phyloP scores from a whole-genome alignment of 2,113 vertebrate genomes.

The Serilophus lunatus region DNA sequence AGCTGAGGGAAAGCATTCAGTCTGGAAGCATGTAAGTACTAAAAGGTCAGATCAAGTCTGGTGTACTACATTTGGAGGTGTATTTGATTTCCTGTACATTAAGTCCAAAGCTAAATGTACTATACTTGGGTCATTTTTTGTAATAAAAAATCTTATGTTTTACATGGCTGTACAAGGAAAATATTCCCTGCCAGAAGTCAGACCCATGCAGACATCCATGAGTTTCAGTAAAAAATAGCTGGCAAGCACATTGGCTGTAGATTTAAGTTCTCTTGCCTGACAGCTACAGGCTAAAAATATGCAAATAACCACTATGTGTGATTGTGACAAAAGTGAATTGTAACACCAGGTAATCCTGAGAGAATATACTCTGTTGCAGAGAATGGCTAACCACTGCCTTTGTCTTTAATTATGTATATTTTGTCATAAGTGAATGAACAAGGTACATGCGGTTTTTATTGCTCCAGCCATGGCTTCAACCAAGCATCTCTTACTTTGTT shows the following conservation, averaged over 20 bases:
- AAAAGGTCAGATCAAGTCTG: not conserved
- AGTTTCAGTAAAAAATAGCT: not conserved
- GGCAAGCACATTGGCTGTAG: accelerated
- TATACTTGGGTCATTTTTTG: accelerated
- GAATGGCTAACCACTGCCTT: not conserved
- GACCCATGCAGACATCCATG: not conserved
- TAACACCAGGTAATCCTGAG: not conserved
- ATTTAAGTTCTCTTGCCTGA: not conserved
- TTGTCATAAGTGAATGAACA: not conserved
- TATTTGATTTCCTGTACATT: not conserved
- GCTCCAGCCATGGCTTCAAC: not conserved
- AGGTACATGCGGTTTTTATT: not conserved
- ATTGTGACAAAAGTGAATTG: not conserved
- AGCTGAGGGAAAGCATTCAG: not conserved
- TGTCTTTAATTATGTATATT: not conserved
- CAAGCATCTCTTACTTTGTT: not conserved
- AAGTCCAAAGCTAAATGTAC: not conserved
- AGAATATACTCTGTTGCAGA: not conserved
- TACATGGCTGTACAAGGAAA: not conserved
- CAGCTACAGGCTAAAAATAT: not conserved
- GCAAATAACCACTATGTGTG: not conserved
- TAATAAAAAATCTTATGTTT: not conserved
- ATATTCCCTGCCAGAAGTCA: not conserved
- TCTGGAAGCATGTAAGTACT: not conserved
- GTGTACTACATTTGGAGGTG: not conserved